Percentiles rank a stretch among this genome's conserved stretches.
phyloP scores from a whole-genome alignment of 1,140 invertebrate species.

The Heliconius eleuchia region DNA sequence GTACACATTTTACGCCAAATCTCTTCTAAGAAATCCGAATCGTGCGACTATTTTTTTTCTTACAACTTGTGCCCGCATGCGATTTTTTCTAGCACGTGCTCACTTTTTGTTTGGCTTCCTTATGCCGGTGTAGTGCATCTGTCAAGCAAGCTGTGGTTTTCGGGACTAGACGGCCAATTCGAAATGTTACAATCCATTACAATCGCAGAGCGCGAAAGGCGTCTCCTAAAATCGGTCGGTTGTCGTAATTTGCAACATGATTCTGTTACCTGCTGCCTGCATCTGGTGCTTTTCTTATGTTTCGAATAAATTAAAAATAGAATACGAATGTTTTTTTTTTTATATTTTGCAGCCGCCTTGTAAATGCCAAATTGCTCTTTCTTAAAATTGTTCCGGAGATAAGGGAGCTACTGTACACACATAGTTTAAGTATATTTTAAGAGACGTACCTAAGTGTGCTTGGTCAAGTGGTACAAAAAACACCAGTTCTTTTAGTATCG shows the following conservation, averaged over 20 bases:
- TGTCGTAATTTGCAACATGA: slow-evolving; percentile 69
- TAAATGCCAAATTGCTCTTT: slow-evolving; percentile 35
- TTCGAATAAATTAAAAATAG: slow-evolving; percentile 65
- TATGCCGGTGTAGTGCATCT: slow-evolving; percentile 68
- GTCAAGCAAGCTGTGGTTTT: slow-evolving; percentile 74
- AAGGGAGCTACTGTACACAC: slow-evolving; percentile 27
- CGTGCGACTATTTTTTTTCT: slow-evolving; percentile 51
- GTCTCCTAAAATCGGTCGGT: slow-evolving; percentile 44
- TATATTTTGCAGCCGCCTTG: slow-evolving; percentile 50
- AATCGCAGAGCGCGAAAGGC: neutral
- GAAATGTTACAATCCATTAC: slow-evolving; percentile 23
- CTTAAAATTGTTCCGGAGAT: slow-evolving; percentile 35
- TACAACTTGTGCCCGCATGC: slow-evolving; percentile 76
- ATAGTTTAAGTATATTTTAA: slow-evolving; percentile 21
- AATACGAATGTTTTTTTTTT: slow-evolving; percentile 46
- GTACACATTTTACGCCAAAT: slow-evolving; percentile 61
- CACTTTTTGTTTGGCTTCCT: slow-evolving; percentile 69
- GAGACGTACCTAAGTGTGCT: slow-evolving; percentile 21
- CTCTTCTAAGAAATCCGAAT: slow-evolving; percentile 56
- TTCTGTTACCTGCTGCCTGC: slow-evolving; percentile 69
- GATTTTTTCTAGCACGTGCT: slow-evolving; percentile 76
- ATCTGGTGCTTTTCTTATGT: slow-evolving; percentile 69
- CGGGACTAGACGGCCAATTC: slow-evolving; percentile 43
- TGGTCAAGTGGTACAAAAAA: slow-evolving; percentile 22
- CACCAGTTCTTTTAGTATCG: neutral